Evolutionary conservation across 2,797 vertebrate species (phyloP).

Genomic region (Enoplosus armatus): DNA sequence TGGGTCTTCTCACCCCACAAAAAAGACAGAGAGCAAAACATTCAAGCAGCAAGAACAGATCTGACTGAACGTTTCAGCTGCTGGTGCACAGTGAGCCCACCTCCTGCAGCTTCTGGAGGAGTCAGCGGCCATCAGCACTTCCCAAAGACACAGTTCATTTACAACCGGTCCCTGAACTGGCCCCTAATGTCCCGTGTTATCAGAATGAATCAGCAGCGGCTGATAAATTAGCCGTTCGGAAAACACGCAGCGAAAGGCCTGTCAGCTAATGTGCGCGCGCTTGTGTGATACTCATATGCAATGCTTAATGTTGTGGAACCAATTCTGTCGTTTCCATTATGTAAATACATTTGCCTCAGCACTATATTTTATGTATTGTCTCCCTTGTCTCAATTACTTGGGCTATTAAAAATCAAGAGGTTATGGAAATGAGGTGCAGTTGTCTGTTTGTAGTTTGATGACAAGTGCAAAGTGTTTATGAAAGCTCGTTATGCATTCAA

Average conservation of each 20-base stretch:
- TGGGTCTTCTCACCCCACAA: rapidly evolving
- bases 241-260: constrained; percentile 69
- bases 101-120: constrained; percentile 51
- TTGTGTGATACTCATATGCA: constrained; percentile 83
- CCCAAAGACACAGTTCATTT: constrained; percentile 70
- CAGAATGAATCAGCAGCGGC: constrained; percentile 83
- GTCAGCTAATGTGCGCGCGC: constrained; percentile 75
- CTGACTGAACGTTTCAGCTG: constrained; percentile 19
- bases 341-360: constrained; percentile 89
- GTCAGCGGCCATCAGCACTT: constrained; percentile 59
- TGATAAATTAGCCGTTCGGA: constrained; percentile 82
- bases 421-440: constrained; percentile 80
- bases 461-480: constrained; percentile 78
- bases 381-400: constrained; percentile 86
- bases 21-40: not conserved
- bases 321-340: constrained; percentile 89
- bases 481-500: constrained; percentile 75
- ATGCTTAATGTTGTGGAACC: constrained; percentile 90
- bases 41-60: constrained; percentile 1
- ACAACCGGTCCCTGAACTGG: constrained; percentile 66
- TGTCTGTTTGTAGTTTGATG: constrained; percentile 78
- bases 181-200: constrained; percentile 80
- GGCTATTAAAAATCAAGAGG: constrained; percentile 87
- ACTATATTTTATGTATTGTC: constrained; percentile 87
- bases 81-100: constrained; percentile 25